These are phyloP conservation scores for Delphinapterus leucas DNA, from an alignment of 2,113 vertebrate species.

Conservation along the genomic window DNA sequence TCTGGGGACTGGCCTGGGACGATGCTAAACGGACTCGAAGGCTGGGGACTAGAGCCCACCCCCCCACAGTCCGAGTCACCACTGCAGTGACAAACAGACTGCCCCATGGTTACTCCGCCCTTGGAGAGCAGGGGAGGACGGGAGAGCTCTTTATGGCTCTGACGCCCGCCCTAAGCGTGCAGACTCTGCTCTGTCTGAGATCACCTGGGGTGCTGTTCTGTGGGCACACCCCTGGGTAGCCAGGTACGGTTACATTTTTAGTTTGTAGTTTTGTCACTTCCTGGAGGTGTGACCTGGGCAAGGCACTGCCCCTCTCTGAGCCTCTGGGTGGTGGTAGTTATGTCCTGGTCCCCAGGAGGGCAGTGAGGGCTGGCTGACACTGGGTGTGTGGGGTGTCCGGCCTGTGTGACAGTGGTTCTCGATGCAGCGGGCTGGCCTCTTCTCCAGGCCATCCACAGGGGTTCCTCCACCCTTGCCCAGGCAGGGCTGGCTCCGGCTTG, in stretches of 20 bases:
- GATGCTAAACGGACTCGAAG: background rate
- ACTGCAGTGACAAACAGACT: background rate
- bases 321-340: background rate
- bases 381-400: background rate
- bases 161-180: background rate
- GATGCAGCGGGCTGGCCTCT: background rate
- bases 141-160: background rate
- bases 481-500: accelerated
- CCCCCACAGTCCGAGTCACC: background rate
- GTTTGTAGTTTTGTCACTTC: background rate
- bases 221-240: background rate
- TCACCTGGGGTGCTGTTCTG: background rate
- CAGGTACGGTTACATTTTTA: background rate
- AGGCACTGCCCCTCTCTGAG: background rate
- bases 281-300: background rate
- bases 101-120: background rate
- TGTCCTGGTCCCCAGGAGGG: background rate
- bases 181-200: background rate
- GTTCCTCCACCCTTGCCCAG: background rate
- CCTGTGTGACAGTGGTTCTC: background rate
- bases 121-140: background rate
- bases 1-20: background rate
- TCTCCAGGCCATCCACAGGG: background rate
- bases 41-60: background rate
- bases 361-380: background rate